Conservation (phyloP, 2,797 vertebrate genomes). For the Chromobotia macracanthus region DNA sequence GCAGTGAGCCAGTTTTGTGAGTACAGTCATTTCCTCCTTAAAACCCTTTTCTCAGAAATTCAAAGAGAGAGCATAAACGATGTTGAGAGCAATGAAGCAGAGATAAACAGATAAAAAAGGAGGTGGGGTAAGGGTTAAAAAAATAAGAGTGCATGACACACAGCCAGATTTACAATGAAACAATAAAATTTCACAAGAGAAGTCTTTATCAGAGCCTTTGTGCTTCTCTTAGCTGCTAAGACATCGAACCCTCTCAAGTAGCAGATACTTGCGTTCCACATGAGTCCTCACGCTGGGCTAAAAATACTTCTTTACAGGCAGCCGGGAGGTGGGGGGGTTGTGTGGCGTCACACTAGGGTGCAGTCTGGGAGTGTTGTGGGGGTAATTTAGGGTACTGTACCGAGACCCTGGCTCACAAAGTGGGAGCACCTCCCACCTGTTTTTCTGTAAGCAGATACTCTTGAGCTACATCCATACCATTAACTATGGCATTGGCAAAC, state of each 20-base stretch:
- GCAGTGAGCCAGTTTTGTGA: neutral
- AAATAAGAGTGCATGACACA: neutral
- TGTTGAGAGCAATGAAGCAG: too few relatives aligned
- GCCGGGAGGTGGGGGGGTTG: neutral
- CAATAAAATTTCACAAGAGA: conserved; percentile 2
- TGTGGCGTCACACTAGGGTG: neutral
- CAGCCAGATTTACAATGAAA: neutral
- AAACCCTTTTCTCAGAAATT: neutral
- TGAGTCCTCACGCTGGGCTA: conserved; percentile 42
- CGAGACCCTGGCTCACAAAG: neutral
- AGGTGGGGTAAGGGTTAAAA: too few relatives aligned
- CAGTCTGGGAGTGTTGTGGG: neutral
- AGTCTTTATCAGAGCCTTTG: conserved; percentile 2
- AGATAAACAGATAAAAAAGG: too few relatives aligned
- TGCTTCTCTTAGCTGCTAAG: conserved; percentile 39
- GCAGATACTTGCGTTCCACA: conserved; percentile 33
- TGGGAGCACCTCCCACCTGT: neutral
- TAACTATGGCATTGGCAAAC: neutral
- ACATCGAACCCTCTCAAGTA: conserved; percentile 50
- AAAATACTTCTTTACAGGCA: conserved; percentile 56
- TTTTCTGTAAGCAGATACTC: conserved; percentile 26
- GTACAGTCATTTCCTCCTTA: neutral
- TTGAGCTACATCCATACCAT: neutral
- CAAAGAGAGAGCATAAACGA: neutral
- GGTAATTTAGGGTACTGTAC: conserved; percentile 18